Percentiles rank a stretch among this genome's conserved stretches.
These are phyloP conservation scores for Drosophila melanica DNA, from an alignment of 1,140 invertebrate genomes.

Conservation along the genomic window DNA sequence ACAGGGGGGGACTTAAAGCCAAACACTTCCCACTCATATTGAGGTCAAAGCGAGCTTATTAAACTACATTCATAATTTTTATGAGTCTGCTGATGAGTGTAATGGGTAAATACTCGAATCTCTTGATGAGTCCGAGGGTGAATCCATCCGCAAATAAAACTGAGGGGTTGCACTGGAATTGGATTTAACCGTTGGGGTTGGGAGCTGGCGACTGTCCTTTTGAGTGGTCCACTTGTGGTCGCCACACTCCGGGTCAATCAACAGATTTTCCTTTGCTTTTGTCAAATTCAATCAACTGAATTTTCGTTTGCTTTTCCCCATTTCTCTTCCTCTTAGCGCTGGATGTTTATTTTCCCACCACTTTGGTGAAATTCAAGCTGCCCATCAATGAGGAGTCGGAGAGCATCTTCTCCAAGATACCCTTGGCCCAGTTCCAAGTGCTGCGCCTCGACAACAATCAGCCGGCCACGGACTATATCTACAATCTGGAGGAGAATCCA, in stretches of 20 bases:
- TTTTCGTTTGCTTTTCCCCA: constrained; percentile 1
- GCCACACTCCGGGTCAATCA: constrained; percentile 23
- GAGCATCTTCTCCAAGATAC: constrained; percentile 81
- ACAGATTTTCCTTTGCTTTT: constrained; percentile 21
- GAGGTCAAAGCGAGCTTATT: constrained; percentile 71
- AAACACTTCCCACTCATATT: constrained; percentile 32
- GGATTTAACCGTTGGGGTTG: neutral
- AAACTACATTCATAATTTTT: constrained; percentile 69
- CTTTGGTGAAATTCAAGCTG: constrained; percentile 73
- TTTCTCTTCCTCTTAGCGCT: constrained; percentile 53
- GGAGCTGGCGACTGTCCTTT: neutral
- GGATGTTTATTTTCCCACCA: constrained; percentile 80
- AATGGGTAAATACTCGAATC: constrained; percentile 52
- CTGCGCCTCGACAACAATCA: constrained; percentile 56
- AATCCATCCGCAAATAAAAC: constrained; percentile 1
- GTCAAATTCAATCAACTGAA: constrained; percentile 30
- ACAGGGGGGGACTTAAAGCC: constrained; percentile 24
- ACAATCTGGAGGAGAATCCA: constrained; percentile 73
- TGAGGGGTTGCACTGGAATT: constrained; percentile 12
- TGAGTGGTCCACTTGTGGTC: constrained; percentile 34
- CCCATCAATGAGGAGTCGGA: constrained; percentile 80
- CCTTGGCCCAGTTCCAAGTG: constrained; percentile 79
- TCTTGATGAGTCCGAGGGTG: constrained; percentile 5
- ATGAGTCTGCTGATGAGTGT: constrained; percentile 43
- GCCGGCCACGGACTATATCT: constrained; percentile 67